These are phyloP conservation scores for Anneissia japonica DNA, from an alignment of 35 echinoderm and acorn worm genomes.

Conservation along the genomic window DNA sequence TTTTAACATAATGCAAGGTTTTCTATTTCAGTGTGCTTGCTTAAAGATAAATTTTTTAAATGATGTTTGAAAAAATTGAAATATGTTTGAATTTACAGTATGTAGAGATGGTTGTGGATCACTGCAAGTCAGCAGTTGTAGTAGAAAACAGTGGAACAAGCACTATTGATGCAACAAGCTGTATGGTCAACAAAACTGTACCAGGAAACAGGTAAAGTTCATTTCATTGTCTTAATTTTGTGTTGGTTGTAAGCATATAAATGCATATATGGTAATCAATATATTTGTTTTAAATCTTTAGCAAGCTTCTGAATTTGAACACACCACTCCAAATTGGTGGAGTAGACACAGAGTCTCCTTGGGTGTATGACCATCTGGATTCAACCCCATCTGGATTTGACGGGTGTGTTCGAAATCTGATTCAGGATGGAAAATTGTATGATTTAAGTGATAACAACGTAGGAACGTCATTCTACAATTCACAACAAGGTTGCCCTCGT, in stretches of 20 bases:
- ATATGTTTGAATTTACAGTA: conserved; percentile 29
- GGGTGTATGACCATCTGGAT: background rate
- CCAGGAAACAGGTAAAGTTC: conserved; percentile 21
- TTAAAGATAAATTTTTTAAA: background rate
- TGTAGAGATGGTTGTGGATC: conserved; percentile 78
- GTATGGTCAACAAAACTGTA: conserved; percentile 28
- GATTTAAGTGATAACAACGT: conserved; percentile 37
- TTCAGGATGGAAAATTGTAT: conserved; percentile 74
- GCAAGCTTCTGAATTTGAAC: conserved; percentile 69
- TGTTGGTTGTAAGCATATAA: too few relatives aligned
- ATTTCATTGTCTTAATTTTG: background rate
- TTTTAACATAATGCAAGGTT: too few relatives aligned
- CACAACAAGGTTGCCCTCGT: conserved; percentile 51
- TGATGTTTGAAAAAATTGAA: background rate
- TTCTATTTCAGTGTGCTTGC: too few relatives aligned
- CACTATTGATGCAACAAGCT: conserved; percentile 6
- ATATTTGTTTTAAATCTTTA: too few relatives aligned
- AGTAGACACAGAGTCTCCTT: background rate
- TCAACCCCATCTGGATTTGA: conserved; percentile 32
- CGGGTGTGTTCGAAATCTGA: conserved; percentile 76
- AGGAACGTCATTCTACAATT: conserved; percentile 20
- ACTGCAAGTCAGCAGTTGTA: conserved; percentile 33
- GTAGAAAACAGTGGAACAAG: conserved; percentile 9
- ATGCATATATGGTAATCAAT: too few relatives aligned
- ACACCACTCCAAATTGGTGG: conserved; percentile 84